Evolutionary conservation across 2,888 invertebrate species (phyloP), one percentile per base, ranked within the genome.

Genomic region (Heliconius ethilla): DNA sequence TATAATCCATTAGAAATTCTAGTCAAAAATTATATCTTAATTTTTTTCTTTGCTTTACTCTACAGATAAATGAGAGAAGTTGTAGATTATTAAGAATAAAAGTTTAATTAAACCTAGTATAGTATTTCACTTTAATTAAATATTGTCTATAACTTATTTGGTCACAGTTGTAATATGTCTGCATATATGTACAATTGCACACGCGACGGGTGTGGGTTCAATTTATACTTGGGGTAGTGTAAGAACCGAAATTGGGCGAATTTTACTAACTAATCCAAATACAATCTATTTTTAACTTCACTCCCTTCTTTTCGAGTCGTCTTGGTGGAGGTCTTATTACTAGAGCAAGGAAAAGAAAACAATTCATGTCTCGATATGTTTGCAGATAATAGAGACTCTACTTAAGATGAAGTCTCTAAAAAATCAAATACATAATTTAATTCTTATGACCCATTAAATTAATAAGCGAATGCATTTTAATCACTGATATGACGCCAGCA

Each of bases 381-480:
- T 33, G 7, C 9, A 33, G 33, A 33, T 33, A 33, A 33, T 33
- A 33, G 33, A 33, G 33, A 33, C 9, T 33, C 33, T 33, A 33
- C 33, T 33, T 33, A 33, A 33, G 33, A 33, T 33, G 0, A 33
- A 33, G 9, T 33, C 33, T 33, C 33, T 9, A 27, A 65, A 62
- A 40, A 27, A 25, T 13, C 10, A 33, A 29, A 69, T 69, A 25
- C 13, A 25, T 69, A n/a, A 69, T 40, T 69, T 45, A 69, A n/a
- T 2, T 15, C 6, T 69, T 69, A 69, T 25, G 25, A 15, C 37
- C 22, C 69, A 45, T 45, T 45, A 69, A 69, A 25, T 40, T 40
- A 69, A 69, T 69, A 45, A 69, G 9, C 69, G 40, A 1, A 69
- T 25, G 69, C 25, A 69, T 45, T 45, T 69, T 69, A 69, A 69